Evolutionary conservation across 1,140 invertebrate genomes (phyloP), one percentile per base, ranked within the genome.

Genomic region (Delia radicum): DNA sequence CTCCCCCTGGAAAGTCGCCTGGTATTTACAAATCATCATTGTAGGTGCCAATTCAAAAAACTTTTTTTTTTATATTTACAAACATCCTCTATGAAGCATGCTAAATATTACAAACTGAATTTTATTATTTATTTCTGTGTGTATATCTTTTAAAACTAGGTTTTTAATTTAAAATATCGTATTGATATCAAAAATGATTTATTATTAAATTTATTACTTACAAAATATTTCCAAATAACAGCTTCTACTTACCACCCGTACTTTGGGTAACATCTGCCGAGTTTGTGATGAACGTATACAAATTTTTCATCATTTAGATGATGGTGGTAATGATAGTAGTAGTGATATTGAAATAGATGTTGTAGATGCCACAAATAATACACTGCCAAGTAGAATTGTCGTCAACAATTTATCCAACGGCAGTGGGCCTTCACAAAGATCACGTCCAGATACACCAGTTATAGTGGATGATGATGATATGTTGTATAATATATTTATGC

Each of bases 381-480:
- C n/a, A 69, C 65, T 69, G 65, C 65, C 65, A 37, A 21, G n/a
- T 6, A n/a, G 10, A 55, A 12, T 72, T 42, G 69, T 29, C 3
- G 31, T n/a, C n/a, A n/a, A 73, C 37, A 2, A 13, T 29, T 7
- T 28, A 29, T 24, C 27, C 27, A 29, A 33, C 13, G 63, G 15
- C 15, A 27, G 13, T 33, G n/a, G n/a, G n/a, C n/a, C n/a, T 29
- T 29, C 7, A 10, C 63, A 67, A 12, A 69, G 27, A 21, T 1
- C 12, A 31, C 37, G 72, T 28, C 24, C 37, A 27, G 48, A 74
- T 1, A 37, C 61, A 0, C 42, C 42, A 0, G 61, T 77, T 6
- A 75, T 74, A 27, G 76, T 74, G 29, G 76, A 77, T 75, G 76
- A 77, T 26, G 73, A 77, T 61, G 76, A 71, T 21, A 31, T 76